Conservation (phyloP, 2,797 vertebrate species). For the Arctocebus calabarensis region DNA sequence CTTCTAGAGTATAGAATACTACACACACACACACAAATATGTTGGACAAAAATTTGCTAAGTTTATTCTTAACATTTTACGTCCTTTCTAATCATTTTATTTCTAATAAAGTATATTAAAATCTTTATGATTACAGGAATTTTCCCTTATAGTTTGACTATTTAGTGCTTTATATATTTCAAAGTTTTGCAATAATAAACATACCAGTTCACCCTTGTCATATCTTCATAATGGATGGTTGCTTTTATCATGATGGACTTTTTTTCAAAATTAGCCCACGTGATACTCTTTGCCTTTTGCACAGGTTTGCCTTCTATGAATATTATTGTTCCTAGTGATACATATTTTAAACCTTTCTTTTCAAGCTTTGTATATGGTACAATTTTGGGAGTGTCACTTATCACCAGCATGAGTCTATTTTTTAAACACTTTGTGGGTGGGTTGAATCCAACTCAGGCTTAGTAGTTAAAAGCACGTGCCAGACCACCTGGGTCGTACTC, state of each 20-base stretch:
- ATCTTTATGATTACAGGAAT: conserved; percentile 7
- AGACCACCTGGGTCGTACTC: neutral
- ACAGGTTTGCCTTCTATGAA: neutral
- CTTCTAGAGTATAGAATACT: neutral
- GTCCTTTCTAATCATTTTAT: neutral
- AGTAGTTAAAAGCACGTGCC: neutral
- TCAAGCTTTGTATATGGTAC: neutral
- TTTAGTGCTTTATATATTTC: conserved; percentile 38
- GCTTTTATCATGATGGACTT: neutral
- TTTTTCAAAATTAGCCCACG: neutral
- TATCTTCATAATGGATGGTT: neutral
- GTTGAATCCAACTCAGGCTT: neutral
- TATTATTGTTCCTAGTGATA: neutral
- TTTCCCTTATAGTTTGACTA: neutral
- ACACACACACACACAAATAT: neutral
- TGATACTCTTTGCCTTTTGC: neutral
- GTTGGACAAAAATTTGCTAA: neutral
- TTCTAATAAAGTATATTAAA: neutral
- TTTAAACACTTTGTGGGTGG: neutral
- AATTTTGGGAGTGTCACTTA: neutral
- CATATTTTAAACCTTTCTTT: neutral
- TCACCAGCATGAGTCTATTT: neutral
- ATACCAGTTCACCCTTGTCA: neutral
- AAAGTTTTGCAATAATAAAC: neutral
- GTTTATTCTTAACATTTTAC: conserved; percentile 2